Percentiles rank a stretch among this genome's conserved stretches.
Conservation (phyloP, 2,797 vertebrate genomes). For the Toxotes lorentzi region DNA sequence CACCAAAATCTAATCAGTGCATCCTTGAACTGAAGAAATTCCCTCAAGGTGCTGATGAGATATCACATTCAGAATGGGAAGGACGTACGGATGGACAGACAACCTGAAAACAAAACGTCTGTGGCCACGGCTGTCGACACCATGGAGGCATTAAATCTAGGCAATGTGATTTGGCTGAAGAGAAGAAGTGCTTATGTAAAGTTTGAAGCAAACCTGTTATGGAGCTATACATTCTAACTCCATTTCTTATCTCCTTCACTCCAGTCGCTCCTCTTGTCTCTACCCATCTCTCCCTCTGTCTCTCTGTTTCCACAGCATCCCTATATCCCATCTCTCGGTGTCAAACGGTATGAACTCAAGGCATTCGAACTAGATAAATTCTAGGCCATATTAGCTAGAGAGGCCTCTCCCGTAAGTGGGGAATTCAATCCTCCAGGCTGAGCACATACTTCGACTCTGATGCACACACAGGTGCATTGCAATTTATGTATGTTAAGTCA, state of each 20-base stretch:
- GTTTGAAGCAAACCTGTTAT: slow-evolving; percentile 49
- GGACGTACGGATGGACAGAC: background rate
- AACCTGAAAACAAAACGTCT: background rate
- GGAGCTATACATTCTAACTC: slow-evolving; percentile 27
- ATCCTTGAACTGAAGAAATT: too few relatives aligned
- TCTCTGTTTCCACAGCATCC: slow-evolving; percentile 38
- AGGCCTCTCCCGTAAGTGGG: slow-evolving; percentile 20
- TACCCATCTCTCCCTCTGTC: slow-evolving; percentile 45
- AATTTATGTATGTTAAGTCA: slow-evolving; percentile 40
- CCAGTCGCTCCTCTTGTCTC: slow-evolving; percentile 55
- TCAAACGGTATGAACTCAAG: slow-evolving; percentile 45
- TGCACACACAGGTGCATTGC: slow-evolving; percentile 12
- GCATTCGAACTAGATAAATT: slow-evolving; percentile 37
- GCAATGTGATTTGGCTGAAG: slow-evolving; percentile 85
- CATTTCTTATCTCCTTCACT: slow-evolving; percentile 44
- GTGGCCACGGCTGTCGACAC: too few relatives aligned
- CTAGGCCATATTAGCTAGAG: slow-evolving; percentile 12
- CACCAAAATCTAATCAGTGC: background rate
- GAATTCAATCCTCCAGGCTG: slow-evolving; percentile 19
- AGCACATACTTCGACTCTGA: background rate
- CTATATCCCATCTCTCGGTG: slow-evolving; percentile 45
- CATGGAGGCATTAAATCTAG: slow-evolving; percentile 43
- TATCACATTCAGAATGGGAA: too few relatives aligned
- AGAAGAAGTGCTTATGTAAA: slow-evolving; percentile 84
- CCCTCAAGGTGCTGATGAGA: too few relatives aligned